A percentile compares a stretch with the other conserved stretches of the same genome.
Conservation (phyloP, 1,140 invertebrate species). For the Bombus confusus region DNA sequence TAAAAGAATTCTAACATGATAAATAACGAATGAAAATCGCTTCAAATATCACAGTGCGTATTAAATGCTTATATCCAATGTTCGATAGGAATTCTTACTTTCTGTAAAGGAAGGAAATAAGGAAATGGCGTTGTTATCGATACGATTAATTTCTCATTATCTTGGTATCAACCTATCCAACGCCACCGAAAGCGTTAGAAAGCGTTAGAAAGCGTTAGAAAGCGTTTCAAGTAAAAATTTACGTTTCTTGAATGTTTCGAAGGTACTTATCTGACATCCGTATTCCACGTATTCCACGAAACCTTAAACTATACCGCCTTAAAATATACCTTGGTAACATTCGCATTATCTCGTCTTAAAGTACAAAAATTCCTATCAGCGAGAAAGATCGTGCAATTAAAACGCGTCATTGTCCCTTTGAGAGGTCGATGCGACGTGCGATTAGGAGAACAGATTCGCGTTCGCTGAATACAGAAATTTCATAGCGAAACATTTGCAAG, state of each 20-base stretch:
- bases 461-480: conserved; percentile 54
- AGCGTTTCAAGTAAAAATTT: not conserved
- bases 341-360: not conserved
- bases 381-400: conserved; percentile 23
- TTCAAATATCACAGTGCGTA: no score
- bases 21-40: not conserved
- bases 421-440: conserved; percentile 20
- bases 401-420: conserved; percentile 7
- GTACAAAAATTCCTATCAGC: conserved; percentile 13
- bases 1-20: not conserved
- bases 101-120: not conserved
- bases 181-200: no score
- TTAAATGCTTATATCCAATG: not conserved
- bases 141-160: not conserved
- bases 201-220: no score
- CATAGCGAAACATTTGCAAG: conserved; percentile 45
- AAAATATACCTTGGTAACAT: not conserved
- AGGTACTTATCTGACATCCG: not conserved
- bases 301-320: no score
- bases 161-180: not conserved
- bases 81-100: not conserved
- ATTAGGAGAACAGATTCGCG: conserved; percentile 7
- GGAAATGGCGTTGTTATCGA: not conserved
- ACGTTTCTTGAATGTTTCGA: not conserved
- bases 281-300: no score